Evolutionary conservation across 2,797 vertebrate species (phyloP).

Genomic region (Lagorchestes hirsutus): DNA sequence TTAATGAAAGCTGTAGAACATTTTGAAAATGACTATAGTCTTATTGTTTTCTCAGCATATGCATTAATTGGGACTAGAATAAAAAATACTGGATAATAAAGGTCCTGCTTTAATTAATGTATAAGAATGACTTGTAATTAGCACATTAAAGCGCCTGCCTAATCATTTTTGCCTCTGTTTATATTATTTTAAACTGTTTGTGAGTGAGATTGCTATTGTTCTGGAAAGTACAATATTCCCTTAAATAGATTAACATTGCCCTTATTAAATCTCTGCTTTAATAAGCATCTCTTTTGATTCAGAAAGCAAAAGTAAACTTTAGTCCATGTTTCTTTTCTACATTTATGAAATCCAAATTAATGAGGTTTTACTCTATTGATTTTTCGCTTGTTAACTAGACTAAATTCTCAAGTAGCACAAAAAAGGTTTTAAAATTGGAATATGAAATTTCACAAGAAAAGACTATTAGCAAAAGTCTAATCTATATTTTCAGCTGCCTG

Average conservation of each 20-base stretch:
- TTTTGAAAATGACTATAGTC: constrained; percentile 11
- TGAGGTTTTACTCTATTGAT: background rate
- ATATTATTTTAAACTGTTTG: background rate
- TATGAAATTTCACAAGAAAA: background rate
- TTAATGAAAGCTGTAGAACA: background rate
- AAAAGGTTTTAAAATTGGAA: background rate
- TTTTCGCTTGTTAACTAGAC: background rate
- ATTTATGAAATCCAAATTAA: background rate
- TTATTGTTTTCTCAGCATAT: constrained; percentile 11
- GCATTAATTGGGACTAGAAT: background rate
- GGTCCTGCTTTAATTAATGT: background rate
- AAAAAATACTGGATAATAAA: background rate
- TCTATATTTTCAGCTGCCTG: background rate
- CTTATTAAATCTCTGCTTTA: background rate
- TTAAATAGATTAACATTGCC: background rate
- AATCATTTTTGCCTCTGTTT: background rate
- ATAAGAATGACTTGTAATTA: background rate
- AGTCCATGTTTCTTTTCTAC: background rate
- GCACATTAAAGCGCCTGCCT: background rate
- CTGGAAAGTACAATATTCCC: background rate
- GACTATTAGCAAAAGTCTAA: background rate
- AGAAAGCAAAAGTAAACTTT: background rate
- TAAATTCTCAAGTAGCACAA: background rate
- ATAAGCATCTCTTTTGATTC: background rate
- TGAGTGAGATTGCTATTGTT: background rate